phyloP scores from a whole-genome alignment of 2,888 invertebrate genomes.

The Zygothrica quintamaculata region DNA sequence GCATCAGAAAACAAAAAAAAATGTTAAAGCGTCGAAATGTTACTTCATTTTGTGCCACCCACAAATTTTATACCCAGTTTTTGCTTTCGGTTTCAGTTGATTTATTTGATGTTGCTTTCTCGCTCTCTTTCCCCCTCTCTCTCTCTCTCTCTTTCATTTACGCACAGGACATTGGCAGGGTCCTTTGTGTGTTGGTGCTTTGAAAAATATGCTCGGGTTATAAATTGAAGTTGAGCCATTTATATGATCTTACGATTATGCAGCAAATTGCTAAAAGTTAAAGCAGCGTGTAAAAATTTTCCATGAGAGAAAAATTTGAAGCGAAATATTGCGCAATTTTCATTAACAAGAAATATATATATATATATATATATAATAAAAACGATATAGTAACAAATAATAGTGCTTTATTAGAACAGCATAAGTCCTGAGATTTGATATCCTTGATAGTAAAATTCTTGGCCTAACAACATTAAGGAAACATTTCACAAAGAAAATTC shows the following conservation, averaged over 20 bases:
- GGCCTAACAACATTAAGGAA: too few relatives aligned
- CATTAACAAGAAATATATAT: too few relatives aligned
- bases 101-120: conserved; percentile 67
- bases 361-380: too few relatives aligned
- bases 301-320: neutral
- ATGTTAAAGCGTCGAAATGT: conserved; percentile 60
- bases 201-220: conserved; percentile 69
- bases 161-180: conserved; percentile 52
- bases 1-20: conserved; percentile 35
- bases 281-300: conserved; percentile 9
- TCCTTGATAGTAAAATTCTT: too few relatives aligned
- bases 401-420: too few relatives aligned
- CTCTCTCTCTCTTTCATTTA: conserved; percentile 23
- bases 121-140: conserved; percentile 9
- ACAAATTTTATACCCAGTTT: conserved; percentile 30
- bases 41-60: conserved; percentile 24
- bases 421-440: too few relatives aligned
- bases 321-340: too few relatives aligned
- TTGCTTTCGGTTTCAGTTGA: conserved; percentile 71
- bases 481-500: neutral
- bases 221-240: conserved; percentile 77
- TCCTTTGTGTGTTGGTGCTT: conserved; percentile 21
- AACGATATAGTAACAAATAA: too few relatives aligned
- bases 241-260: conserved; percentile 75
- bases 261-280: conserved; percentile 61